A percentile compares a stretch with the other conserved stretches of the same genome.
phyloP scores from a whole-genome alignment of 2,888 invertebrate species.

The Drosophila glabriapex region DNA sequence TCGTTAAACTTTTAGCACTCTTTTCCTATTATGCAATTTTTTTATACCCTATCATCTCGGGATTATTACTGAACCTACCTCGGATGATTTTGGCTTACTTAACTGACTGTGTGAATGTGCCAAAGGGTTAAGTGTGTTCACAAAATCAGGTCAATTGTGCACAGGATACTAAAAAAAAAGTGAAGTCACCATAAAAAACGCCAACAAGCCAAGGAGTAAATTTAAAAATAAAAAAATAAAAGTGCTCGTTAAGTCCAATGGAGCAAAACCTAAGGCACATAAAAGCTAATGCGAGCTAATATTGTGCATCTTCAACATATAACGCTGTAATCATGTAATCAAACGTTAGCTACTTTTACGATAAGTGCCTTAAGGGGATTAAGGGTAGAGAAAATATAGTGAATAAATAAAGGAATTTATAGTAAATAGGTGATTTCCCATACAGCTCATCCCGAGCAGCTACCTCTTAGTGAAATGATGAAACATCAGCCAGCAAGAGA shows the following conservation, averaged over 20 bases:
- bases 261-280: slow-evolving; percentile 22
- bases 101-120: slow-evolving; percentile 38
- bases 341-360: background rate
- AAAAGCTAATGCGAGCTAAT: slow-evolving; percentile 32
- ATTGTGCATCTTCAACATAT: slow-evolving; percentile 6
- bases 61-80: slow-evolving; percentile 22
- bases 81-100: slow-evolving; percentile 18
- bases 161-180: slow-evolving; percentile 58
- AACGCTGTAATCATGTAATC: slow-evolving; percentile 22
- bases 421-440: background rate
- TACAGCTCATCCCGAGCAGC: background rate
- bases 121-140: slow-evolving; percentile 77
- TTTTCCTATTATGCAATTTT: background rate
- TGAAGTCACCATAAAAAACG: slow-evolving; percentile 55
- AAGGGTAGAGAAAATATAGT: background rate
- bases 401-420: background rate
- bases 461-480: background rate
- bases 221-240: slow-evolving; percentile 5
- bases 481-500: background rate
- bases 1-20: background rate
- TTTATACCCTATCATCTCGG: background rate
- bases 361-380: slow-evolving; percentile 1
- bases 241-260: slow-evolving; percentile 30
- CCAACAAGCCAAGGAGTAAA: slow-evolving; percentile 24
- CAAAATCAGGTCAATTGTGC: slow-evolving; percentile 79